A percentile compares a stretch with the other conserved stretches of the same genome.
These are phyloP conservation scores for Mallotus villosus DNA, from an alignment of 2,797 vertebrate species.

Conservation along the genomic window DNA sequence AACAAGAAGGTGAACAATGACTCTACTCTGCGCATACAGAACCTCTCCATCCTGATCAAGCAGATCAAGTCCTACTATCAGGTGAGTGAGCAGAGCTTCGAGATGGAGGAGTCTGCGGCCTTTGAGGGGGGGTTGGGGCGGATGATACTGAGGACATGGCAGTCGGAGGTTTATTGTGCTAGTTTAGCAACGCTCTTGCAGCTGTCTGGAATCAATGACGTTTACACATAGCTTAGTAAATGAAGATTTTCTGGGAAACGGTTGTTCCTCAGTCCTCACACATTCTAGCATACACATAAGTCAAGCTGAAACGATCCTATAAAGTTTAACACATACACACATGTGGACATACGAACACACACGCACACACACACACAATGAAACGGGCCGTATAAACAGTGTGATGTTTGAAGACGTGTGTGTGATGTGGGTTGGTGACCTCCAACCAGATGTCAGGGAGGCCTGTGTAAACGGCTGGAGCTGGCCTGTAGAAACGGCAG, in stretches of 20 bases:
- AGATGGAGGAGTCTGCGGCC: neutral
- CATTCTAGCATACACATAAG: conserved; percentile 6
- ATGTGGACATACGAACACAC: conserved; percentile 17
- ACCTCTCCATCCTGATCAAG: conserved; percentile 90
- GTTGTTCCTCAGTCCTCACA: neutral
- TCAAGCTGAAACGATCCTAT: conserved; percentile 2
- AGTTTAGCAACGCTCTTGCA: neutral
- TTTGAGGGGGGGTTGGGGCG: neutral
- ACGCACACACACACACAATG: conserved; percentile 32
- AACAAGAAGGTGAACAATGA: conserved; percentile 98
- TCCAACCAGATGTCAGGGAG: conserved; percentile 48
- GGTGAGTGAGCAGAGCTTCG: conserved; percentile 74
- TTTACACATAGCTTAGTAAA: neutral
- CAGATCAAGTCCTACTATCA: conserved; percentile 96
- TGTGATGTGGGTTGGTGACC: conserved; percentile 57
- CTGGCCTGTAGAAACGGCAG: conserved; percentile 19
- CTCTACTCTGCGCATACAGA: conserved; percentile 91
- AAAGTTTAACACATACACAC: neutral
- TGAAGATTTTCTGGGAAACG: conserved; percentile 1
- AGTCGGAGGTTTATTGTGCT: neutral
- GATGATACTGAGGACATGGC: neutral
- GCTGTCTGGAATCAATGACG: conserved; percentile 1
- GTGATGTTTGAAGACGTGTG: conserved; percentile 42
- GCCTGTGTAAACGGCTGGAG: conserved; percentile 25
- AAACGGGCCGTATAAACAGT: conserved; percentile 28